phyloP scores from a whole-genome alignment of 2,113 vertebrate genomes.

The Sylvietta virens region DNA sequence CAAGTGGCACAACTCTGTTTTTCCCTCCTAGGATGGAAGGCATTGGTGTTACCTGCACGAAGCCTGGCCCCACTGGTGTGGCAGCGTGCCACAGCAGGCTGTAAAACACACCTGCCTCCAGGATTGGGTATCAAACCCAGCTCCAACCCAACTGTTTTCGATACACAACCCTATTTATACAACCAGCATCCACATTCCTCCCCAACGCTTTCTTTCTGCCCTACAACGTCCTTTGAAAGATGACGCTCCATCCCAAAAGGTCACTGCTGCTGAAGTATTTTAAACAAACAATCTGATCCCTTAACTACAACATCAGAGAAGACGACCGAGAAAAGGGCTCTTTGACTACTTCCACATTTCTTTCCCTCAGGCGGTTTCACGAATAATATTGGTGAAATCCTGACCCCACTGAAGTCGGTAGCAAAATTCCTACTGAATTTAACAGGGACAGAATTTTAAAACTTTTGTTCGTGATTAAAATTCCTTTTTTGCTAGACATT shows the following conservation, averaged over 20 bases:
- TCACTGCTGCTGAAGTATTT: neutral
- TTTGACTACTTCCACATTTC: neutral
- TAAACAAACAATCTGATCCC: neutral
- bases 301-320: neutral
- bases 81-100: neutral
- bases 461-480: neutral
- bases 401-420: neutral
- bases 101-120: neutral
- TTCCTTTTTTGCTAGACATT: neutral
- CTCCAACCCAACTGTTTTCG: neutral
- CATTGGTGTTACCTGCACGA: neutral
- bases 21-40: neutral
- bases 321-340: neutral
- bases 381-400: neutral
- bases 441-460: neutral
- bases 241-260: neutral
- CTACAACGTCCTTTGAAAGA: neutral
- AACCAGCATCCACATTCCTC: neutral
- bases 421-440: conserved; percentile 27
- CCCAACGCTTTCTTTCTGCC: neutral
- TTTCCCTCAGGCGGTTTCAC: neutral
- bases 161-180: neutral
- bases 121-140: neutral
- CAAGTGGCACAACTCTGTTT: neutral
- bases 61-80: neutral